A percentile compares a stretch with the other conserved stretches of the same genome.
Conservation (phyloP, 2,113 vertebrate species). For the Channa argus region DNA sequence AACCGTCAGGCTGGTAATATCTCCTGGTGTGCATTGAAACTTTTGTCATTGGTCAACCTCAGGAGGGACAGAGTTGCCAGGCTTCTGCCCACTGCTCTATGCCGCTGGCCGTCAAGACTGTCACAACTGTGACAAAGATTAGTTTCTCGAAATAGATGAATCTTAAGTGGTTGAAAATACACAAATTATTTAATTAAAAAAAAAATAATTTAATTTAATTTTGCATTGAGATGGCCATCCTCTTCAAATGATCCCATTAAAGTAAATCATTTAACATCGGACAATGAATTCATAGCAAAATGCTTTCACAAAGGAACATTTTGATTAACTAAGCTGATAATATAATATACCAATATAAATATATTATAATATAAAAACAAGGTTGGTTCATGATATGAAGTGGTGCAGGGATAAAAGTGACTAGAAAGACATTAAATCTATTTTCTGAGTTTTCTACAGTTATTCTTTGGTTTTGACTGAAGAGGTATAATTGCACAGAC, state of each 20-base stretch:
- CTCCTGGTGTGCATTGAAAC: slow-evolving; percentile 45
- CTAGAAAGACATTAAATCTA: background rate
- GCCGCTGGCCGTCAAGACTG: slow-evolving; percentile 34
- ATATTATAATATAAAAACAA: too few species aligned
- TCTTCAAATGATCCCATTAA: too few species aligned
- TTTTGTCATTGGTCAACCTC: slow-evolving; percentile 63
- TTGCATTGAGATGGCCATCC: background rate
- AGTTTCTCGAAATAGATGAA: slow-evolving; percentile 43
- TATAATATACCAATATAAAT: too few species aligned
- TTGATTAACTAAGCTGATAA: too few species aligned
- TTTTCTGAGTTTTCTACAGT: background rate
- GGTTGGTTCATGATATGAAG: background rate
- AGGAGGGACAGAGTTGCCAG: slow-evolving; percentile 44
- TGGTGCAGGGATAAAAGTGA: slow-evolving; percentile 3
- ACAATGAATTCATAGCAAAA: too few species aligned
- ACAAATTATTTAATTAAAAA: background rate
- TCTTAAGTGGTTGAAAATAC: slow-evolving; percentile 17
- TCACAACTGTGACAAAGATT: slow-evolving; percentile 40
- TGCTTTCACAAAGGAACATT: too few species aligned
- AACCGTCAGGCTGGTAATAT: slow-evolving; percentile 61
- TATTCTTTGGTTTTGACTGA: background rate
- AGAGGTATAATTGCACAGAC: too few species aligned
- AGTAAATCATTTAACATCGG: too few species aligned
- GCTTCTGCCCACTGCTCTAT: slow-evolving; percentile 20
- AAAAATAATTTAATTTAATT: too few species aligned